These are phyloP conservation scores for Drosophila ficusphila DNA, from an alignment of 1,140 invertebrate genomes.

Conservation along the genomic window DNA sequence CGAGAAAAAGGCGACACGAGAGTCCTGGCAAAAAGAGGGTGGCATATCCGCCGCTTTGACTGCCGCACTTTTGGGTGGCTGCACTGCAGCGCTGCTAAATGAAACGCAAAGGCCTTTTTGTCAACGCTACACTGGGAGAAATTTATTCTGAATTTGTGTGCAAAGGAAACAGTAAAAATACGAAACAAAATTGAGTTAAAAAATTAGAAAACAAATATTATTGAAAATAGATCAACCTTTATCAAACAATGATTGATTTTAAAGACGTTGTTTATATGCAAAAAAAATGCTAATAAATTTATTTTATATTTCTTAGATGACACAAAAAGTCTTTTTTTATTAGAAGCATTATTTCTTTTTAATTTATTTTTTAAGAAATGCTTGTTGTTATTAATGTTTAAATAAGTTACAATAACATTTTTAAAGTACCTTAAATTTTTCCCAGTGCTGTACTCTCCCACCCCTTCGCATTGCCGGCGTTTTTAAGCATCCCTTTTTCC, in stretches of 20 bases:
- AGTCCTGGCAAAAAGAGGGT: slow-evolving; percentile 20
- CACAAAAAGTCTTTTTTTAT: too few species aligned
- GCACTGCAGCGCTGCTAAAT: slow-evolving; percentile 71
- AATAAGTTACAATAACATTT: too few species aligned
- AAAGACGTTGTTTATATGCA: too few species aligned
- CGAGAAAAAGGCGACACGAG: slow-evolving; percentile 76
- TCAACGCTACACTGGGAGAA: slow-evolving; percentile 60
- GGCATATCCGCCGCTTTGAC: not conserved
- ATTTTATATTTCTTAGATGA: too few species aligned
- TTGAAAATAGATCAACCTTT: too few species aligned
- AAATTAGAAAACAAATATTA: too few species aligned
- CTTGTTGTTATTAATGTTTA: too few species aligned
- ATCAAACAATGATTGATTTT: too few species aligned
- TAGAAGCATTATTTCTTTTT: too few species aligned
- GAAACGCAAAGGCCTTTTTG: slow-evolving; percentile 80
- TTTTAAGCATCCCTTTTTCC: slow-evolving; percentile 45
- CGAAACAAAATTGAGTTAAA: too few species aligned
- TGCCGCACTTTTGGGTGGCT: slow-evolving; percentile 14
- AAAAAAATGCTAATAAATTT: too few species aligned
- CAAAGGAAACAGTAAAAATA: not conserved
- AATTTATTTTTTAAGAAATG: not conserved
- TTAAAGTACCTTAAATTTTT: not conserved
- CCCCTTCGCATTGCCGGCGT: not conserved
- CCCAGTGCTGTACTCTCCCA: not conserved
- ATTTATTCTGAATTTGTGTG: not conserved